Base-by-base conservation (phyloP, 2,888 invertebrate species). In the Callinectes sapidus region DNA sequence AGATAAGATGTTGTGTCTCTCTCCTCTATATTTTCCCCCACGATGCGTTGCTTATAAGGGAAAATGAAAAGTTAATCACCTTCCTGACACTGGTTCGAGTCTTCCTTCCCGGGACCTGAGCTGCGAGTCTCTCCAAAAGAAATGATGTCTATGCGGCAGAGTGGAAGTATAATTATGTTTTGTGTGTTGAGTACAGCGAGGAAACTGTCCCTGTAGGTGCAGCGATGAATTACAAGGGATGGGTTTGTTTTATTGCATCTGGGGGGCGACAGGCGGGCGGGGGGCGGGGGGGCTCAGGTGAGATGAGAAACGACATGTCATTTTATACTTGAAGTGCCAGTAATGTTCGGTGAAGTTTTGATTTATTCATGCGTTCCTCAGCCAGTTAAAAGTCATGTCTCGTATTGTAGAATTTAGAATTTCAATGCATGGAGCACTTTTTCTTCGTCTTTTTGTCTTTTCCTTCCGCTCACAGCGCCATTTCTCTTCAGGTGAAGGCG, bases 31-130 rank as follows among this genome's bases (percentile, higher is more conserved):
- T 32, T 81, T 81, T 81, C 81, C 81, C 35, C 81, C 32, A 81
- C 81, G 81, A 35, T 35, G 81, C 16, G 35, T 81, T 35, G 13
- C 81, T 81, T 81, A 81, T 81, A 81, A 81, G 81, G 81, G 81
- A 35, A 35, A 16, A 81, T 81, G 81, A 81, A 81, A 81, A 81
- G 81, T 81, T 81, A 81, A 81, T 81, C 81, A 81, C 81, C 81
- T 14, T 18, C 32, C 35, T 81, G 81, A 81, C 81, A 81, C 81
- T 16, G 35, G 32, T 32, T 23, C 16, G 81, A 32, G 81, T 13
- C 81, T 81, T 81, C 81, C 81, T 81, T 81, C 18, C 81, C 32
- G 14, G 81, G 81, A 35, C 35, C 6, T 13, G 16, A 32, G 81
- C 14, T 35, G 81, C 35, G 35, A 81, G 13, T 81, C 35, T 35